phyloP scores from a whole-genome alignment of 2,113 vertebrate species.

The Pheucticus melanocephalus region DNA sequence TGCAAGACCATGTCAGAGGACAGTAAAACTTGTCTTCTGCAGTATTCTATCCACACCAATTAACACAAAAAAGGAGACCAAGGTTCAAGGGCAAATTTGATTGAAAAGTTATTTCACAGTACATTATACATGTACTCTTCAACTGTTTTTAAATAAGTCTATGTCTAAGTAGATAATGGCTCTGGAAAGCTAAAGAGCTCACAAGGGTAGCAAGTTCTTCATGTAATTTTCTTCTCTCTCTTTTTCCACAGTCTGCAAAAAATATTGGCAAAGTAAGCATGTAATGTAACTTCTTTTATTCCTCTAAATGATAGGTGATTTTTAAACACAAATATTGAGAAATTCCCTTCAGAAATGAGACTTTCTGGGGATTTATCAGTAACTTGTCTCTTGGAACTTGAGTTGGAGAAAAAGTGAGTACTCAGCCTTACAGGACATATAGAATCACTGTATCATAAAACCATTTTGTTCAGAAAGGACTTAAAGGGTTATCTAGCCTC shows the following conservation, averaged over 20 bases:
- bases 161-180: background rate
- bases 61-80: background rate
- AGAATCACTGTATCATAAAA: background rate
- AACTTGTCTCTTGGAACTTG: background rate
- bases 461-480: background rate
- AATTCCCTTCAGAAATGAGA: background rate
- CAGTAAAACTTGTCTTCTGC: background rate
- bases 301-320: background rate
- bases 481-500: background rate
- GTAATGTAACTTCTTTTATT: background rate
- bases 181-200: background rate
- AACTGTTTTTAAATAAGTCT: background rate
- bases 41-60: background rate
- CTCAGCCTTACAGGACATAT: background rate
- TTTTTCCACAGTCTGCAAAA: background rate
- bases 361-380: background rate
- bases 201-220: rapidly evolving
- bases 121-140: background rate
- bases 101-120: background rate
- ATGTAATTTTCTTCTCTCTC: background rate
- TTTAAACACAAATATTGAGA: background rate
- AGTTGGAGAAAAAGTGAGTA: background rate
- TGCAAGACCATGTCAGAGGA: background rate
- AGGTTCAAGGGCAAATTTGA: background rate
- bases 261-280: background rate